These are phyloP conservation scores for Lutraria rhynchaena DNA, from an alignment of 1,140 invertebrate genomes.

Conservation along the genomic window DNA sequence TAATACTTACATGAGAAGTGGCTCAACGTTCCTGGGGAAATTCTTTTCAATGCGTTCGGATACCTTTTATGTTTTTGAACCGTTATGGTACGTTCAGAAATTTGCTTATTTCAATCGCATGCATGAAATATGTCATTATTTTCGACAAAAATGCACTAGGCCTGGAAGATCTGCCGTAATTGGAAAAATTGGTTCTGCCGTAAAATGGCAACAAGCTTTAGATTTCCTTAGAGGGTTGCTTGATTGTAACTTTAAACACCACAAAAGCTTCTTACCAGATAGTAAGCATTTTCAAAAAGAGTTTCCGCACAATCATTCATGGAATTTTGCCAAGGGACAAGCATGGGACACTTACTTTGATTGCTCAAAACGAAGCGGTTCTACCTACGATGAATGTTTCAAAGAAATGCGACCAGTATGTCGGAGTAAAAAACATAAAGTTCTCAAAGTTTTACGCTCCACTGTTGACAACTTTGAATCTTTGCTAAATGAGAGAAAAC, in stretches of 20 bases:
- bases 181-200: background rate
- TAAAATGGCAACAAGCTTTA: background rate
- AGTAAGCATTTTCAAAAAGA: background rate
- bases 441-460: background rate
- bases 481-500: background rate
- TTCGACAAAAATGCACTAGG: background rate
- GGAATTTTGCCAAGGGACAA: background rate
- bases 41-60: background rate
- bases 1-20: conserved; percentile 17
- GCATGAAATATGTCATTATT: background rate
- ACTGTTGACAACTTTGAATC: background rate
- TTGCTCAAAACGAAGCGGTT: background rate
- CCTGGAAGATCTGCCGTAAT: background rate
- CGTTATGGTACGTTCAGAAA: background rate
- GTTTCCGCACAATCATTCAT: background rate
- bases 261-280: conserved; percentile 1
- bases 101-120: background rate
- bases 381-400: background rate
- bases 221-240: background rate
- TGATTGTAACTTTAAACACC: background rate
- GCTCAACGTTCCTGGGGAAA: conserved; percentile 7
- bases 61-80: conserved; percentile 18
- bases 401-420: background rate
- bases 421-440: background rate
- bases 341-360: background rate